phyloP scores from a whole-genome alignment of 2,888 invertebrate species.

The Dendrolimus houi region DNA sequence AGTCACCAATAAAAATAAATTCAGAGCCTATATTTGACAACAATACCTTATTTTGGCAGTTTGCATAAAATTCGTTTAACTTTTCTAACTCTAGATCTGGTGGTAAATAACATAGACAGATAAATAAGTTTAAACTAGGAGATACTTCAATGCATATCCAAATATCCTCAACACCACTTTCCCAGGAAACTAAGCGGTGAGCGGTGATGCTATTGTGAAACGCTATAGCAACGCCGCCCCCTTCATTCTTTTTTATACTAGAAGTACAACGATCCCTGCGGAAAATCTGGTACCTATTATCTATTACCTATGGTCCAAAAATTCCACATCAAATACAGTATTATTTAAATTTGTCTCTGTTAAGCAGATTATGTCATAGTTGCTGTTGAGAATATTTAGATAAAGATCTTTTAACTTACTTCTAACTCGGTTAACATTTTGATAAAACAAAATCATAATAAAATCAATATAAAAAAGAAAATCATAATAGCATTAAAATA shows the following conservation, averaged over 20 bases:
- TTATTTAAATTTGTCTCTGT: conserved; percentile 10
- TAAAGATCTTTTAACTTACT: conserved; percentile 3
- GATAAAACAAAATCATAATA: conserved; percentile 4
- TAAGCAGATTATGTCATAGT: conserved; percentile 9
- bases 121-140: not conserved
- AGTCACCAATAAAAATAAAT: not conserved
- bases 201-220: not conserved
- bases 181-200: not conserved
- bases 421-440: conserved; percentile 6
- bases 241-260: not conserved
- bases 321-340: conserved; percentile 6
- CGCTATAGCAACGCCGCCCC: not conserved
- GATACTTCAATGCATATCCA: not conserved
- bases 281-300: conserved; percentile 8
- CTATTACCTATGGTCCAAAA: too few relatives aligned
- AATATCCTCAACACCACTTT: not conserved
- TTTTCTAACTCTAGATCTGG: not conserved
- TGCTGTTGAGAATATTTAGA: conserved; percentile 3
- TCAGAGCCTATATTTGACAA: not conserved
- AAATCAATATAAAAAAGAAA: not conserved
- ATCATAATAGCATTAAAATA: not conserved
- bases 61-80: not conserved
- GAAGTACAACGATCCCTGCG: conserved; percentile 5
- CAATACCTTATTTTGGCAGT: not conserved
- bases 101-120: not conserved